A percentile compares a stretch with the other conserved stretches of the same genome.
Conservation (phyloP, 1,140 invertebrate genomes). For the Stegodyphus mimosarum region DNA sequence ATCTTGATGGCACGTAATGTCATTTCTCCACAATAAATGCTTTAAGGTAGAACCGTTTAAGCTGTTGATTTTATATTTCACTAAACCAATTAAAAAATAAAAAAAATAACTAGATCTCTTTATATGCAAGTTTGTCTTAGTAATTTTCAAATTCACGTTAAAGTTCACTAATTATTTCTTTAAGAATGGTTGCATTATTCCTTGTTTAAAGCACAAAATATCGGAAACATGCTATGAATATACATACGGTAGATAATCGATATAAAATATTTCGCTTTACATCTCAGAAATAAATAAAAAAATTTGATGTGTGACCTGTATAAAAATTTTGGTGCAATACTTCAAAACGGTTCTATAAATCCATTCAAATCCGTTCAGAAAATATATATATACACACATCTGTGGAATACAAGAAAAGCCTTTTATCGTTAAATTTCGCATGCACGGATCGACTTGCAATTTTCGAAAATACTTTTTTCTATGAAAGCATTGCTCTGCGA, state of each 20-base stretch:
- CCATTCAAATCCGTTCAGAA: slow-evolving; percentile 48
- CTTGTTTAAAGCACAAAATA: no score
- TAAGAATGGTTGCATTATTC: no score
- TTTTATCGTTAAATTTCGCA: slow-evolving; percentile 57
- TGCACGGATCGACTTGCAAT: slow-evolving; percentile 31
- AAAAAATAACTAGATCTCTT: no score
- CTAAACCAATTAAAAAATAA: no score
- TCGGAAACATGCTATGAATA: no score
- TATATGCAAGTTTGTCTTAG: no score
- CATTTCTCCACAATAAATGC: no score
- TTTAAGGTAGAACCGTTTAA: no score
- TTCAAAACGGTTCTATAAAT: slow-evolving; percentile 60
- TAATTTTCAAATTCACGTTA: no score
- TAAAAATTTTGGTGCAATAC: slow-evolving; percentile 42
- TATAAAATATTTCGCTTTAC: slow-evolving; percentile 46
- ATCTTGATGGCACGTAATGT: no score
- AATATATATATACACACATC: slow-evolving; percentile 20
- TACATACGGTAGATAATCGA: slow-evolving; percentile 15
- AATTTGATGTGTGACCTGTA: slow-evolving; percentile 33
- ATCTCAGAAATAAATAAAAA: slow-evolving; percentile 45
- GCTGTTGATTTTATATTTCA: no score
- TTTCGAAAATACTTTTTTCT: slow-evolving; percentile 12
- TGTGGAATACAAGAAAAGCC: slow-evolving; percentile 52
- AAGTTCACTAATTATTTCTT: no score
- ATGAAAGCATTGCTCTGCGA: background rate